A percentile compares a stretch with the other conserved stretches of the same genome.
Conservation (phyloP, 2,113 vertebrate species). For the Pandion haliaetus region DNA sequence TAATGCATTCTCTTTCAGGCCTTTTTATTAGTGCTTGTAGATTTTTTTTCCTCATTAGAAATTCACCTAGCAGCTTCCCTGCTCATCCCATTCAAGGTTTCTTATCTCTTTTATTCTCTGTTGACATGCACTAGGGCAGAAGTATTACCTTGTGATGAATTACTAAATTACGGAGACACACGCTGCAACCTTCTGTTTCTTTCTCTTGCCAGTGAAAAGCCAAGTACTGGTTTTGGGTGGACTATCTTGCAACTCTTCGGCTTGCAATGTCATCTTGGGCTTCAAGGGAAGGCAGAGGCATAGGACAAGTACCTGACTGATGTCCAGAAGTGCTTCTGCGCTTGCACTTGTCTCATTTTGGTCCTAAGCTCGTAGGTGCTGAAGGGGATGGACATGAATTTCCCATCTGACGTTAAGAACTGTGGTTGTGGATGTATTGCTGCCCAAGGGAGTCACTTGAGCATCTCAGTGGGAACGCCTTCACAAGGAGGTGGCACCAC, state of each 20-base stretch:
- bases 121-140: not conserved
- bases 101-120: constrained; percentile 35
- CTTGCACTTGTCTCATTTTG: not conserved
- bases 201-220: not conserved
- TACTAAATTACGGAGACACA: not conserved
- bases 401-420: not conserved
- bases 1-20: constrained; percentile 54
- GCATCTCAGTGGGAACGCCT: not conserved
- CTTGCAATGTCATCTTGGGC: not conserved
- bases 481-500: not conserved
- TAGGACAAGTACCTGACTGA: fast-evolving
- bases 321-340: not conserved
- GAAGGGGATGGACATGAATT: not conserved
- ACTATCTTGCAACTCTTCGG: not conserved
- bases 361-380: not conserved
- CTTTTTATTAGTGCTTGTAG: constrained; percentile 47
- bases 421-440: not conserved
- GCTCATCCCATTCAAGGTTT: constrained; percentile 49
- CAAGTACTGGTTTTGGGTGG: not conserved
- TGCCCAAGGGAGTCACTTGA: not conserved
- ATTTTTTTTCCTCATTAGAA: constrained; percentile 38
- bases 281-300: not conserved
- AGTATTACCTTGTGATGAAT: constrained; percentile 38
- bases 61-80: constrained; percentile 46
- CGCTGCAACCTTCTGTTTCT: not conserved